Evolutionary conservation across 2,797 vertebrate species (phyloP), one percentile per base, ranked within the genome.

Genomic region (Coreius guichenoti): DNA sequence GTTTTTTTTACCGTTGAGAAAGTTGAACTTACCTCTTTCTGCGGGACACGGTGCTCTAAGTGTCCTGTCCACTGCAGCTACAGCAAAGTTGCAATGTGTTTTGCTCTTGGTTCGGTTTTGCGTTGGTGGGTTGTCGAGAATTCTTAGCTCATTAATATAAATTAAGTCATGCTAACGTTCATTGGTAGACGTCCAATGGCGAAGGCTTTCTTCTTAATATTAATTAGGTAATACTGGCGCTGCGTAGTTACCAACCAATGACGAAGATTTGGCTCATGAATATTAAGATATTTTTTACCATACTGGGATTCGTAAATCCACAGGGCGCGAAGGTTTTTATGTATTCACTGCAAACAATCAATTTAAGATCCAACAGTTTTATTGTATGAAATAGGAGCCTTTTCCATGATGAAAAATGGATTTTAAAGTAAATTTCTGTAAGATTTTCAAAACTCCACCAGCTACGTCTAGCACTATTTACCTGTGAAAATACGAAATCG

Each of bases 1-100:
- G n/a, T 39, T 8, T 7, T 19, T 54, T 39, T 51, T 73, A 73
- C 39, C 8, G 21, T 29, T 58, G 63, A 56, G 31, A 76, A 78
- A 69, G 19, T 16, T 68, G 6, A 51, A 75, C 76, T 49, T 80
- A 85, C 83, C 83, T 85, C 26, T 70, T 23, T 76, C n/a, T 77
- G 33, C 0, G 19, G 29, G 19, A 72, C 7, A 79, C 33, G 36
- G 65, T 51, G 54, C 33, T 77, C 33, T 43, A 19, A 36, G 29
- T 76, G 12, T 74, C 56, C 11, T 54, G 82, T 72, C 29, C 43
- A 11, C 76, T 73, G 76, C 13, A 33, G 76, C 16, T 47, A 31
- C 43, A 80, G 45, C 9, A 36, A 39, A 29, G 13, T 61, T 70
- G 36, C 21, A 63, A 29, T 26, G 45, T 58, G 33, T 29, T 61